A percentile compares a stretch with the other conserved stretches of the same genome.
These are phyloP conservation scores for Phyllostomus discolor DNA, from an alignment of 2,113 vertebrate species.

Conservation along the genomic window DNA sequence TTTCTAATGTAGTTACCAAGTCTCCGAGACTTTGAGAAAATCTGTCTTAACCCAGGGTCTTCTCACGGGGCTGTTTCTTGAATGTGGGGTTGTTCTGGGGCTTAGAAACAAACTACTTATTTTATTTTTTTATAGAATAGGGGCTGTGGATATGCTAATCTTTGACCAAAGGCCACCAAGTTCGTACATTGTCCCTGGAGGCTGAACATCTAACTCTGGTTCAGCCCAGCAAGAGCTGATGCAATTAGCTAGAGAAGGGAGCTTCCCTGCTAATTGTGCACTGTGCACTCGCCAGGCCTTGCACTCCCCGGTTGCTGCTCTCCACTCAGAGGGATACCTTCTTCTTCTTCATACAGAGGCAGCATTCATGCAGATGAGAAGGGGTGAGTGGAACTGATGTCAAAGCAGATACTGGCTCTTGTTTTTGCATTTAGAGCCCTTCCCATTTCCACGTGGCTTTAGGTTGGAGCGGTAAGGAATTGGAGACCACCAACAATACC, in stretches of 20 bases:
- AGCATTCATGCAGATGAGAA: neutral
- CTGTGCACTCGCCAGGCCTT: neutral
- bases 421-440: neutral
- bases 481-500: neutral
- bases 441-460: neutral
- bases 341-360: neutral
- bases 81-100: neutral
- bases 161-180: neutral
- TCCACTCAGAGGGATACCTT: neutral
- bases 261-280: neutral
- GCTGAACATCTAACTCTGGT: neutral
- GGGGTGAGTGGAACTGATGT: neutral
- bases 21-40: neutral
- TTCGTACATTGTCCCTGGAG: neutral
- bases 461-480: neutral
- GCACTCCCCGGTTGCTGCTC: no score
- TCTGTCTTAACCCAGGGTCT: neutral
- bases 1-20: neutral
- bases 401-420: neutral
- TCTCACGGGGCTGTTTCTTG: neutral
- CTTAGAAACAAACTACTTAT: neutral
- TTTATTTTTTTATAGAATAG: neutral
- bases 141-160: neutral
- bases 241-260: neutral
- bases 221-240: neutral